Evolutionary conservation across 2,888 invertebrate genomes (phyloP), one percentile per base, ranked within the genome.

Genomic region (Andrena trimmerana): DNA sequence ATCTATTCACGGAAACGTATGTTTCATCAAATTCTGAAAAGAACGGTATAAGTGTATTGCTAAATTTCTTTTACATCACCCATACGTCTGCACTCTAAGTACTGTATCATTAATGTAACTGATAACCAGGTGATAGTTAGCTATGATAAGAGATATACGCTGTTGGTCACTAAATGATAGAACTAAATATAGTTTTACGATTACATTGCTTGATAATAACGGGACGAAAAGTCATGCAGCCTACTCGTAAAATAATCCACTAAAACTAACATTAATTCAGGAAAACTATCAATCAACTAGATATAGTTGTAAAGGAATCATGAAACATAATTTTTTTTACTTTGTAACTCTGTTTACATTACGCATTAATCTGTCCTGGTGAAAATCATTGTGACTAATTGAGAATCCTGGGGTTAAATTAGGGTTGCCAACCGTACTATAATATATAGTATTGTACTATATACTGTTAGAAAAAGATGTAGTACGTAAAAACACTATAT

Each of bases 61-160:
- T 24, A 57, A 36, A 52, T 20, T 62, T n/a, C 7, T 62, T 7
- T 16, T 20, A 20, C 10, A 7, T 31, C 29, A 57, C 10, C 0
- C 10, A 10, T 27, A 57, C 24, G 10, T 27, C 4, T 13, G 13
- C 42, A 13, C 42, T 7, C 4, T 63, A 72, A 48, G 3, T 52
- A 31, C 6, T 29, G 7, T 59, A 68, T 10, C 6, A n/a, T 4
- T 63, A 60, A 33, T 50, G 42, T 48, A 13, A 8, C 29, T 68
- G 71, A 78, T 75, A 71, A 74, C 59, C 20, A 54, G 13, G 16
- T 20, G 27, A 20, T 50, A 66, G 7, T 57, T 60, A 10, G 62
- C 3, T 13, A 5, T 50, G 73, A 83, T 77, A 73, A 70, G 60
- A 78, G 29, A 57, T 54, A 60, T 20, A n/a, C 1, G 13, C 4